Conservation (phyloP, 1,140 invertebrate species). For the Leptestheria dahalacensis region DNA sequence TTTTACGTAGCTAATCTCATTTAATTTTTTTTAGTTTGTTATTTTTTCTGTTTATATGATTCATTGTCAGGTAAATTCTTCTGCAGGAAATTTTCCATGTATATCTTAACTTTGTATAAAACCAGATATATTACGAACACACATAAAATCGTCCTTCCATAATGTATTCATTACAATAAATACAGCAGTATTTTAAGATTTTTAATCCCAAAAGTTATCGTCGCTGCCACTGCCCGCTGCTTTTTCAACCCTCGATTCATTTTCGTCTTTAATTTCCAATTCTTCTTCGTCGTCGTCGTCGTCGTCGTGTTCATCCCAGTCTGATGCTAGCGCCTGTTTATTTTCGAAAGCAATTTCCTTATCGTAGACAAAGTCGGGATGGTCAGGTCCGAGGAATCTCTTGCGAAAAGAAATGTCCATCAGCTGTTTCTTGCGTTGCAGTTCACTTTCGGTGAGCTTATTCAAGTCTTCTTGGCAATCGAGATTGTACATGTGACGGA, state of each 20-base stretch:
- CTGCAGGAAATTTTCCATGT: too few species aligned
- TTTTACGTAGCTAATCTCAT: neutral
- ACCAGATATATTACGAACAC: too few species aligned
- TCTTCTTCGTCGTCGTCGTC: neutral
- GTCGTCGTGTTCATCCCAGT: neutral
- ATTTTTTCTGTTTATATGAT: too few species aligned
- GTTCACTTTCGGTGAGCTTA: neutral
- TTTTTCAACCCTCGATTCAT: neutral
- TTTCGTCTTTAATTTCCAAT: neutral
- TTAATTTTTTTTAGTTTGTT: neutral
- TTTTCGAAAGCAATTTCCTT: neutral
- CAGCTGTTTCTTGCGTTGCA: neutral
- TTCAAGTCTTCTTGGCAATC: neutral
- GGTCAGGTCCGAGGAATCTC: neutral
- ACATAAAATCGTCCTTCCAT: too few species aligned
- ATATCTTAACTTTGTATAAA: too few species aligned
- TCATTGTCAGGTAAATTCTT: too few species aligned
- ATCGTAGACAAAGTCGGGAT: constrained; percentile 6
- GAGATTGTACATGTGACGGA: neutral
- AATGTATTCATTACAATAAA: too few species aligned
- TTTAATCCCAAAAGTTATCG: neutral
- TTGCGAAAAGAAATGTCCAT: constrained; percentile 2
- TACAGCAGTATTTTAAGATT: neutral
- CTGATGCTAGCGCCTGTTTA: neutral
- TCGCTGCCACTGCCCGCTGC: neutral